Conservation (phyloP, 2,888 invertebrate species). For the Teinopalpus imperialis region DNA sequence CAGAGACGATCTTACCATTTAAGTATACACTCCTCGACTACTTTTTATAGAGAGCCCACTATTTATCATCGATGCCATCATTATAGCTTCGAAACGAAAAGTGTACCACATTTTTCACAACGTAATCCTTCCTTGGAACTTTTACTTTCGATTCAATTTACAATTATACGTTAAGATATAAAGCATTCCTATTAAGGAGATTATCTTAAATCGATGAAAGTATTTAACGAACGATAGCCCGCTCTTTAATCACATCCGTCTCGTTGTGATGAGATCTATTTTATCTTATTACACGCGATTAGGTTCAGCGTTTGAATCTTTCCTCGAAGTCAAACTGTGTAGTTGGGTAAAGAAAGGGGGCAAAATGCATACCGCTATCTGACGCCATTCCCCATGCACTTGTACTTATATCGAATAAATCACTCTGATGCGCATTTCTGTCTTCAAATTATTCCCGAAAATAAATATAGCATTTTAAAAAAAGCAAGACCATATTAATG, state of each 20-base stretch:
- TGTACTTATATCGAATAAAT: too few relatives aligned
- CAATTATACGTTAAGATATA: constrained; percentile 29
- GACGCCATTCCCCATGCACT: too few relatives aligned
- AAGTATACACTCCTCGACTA: constrained; percentile 48
- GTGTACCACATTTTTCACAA: constrained; percentile 46
- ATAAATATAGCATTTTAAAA: too few relatives aligned
- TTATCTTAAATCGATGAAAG: constrained; percentile 4
- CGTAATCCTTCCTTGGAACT: constrained; percentile 47
- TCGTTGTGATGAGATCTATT: constrained; percentile 28
- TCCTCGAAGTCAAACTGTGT: constrained; percentile 45
- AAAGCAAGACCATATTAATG: too few relatives aligned
- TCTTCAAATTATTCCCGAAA: too few relatives aligned
- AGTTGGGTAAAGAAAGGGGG: constrained; percentile 53
- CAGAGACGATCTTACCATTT: constrained; percentile 52
- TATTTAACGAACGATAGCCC: constrained; percentile 1
- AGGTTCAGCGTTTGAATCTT: constrained; percentile 54
- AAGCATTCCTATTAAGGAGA: constrained; percentile 19
- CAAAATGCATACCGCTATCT: constrained; percentile 75
- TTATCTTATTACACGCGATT: constrained; percentile 41
- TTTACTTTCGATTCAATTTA: constrained; percentile 55
- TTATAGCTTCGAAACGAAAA: constrained; percentile 59
- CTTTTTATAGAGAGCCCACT: constrained; percentile 51
- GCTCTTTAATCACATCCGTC: not conserved
- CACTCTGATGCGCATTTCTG: constrained; percentile 68
- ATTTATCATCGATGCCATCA: constrained; percentile 54